Base-by-base conservation (phyloP, 64 coral and sea anemone species). In the Astreopora myriophthalma region DNA sequence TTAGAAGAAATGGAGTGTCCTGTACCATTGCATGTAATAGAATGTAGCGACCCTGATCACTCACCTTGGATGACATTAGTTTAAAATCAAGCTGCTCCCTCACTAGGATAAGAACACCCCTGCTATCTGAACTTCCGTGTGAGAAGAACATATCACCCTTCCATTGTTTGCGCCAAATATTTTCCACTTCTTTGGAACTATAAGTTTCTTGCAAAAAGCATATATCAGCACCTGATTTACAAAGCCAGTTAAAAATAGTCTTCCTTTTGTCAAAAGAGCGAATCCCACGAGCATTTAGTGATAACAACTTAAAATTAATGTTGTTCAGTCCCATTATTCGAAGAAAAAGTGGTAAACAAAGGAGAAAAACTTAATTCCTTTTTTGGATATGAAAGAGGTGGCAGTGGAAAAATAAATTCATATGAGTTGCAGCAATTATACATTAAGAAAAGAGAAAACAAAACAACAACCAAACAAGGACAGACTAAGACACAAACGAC, bases 111-210 rank as follows among this genome's bases (percentile, higher is more conserved):
- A 92, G 69, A 19, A 80, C 67, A 14, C 69, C 79, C 71, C 72
- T 74, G 30, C 69, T 66, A 60, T 92, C 79, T 52, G 70, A 73
- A 16, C 77, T 76, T 22, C 90, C 90, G 28, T 92, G 90, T 6
- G 39, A 73, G 34, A 73, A 72, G 37, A 44, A 64, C 48, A 92
- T 36, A 19, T 92, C 63, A 36, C 80, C 90, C 61, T 62, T 74
- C 40, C 51, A 76, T 24, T 55, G 67, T 35, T 87, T 36, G 30
- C 36, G n/a, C 85, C 66, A 73, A n/a, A 44, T 72, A 69, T 87
- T 73, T 87, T 87, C 68, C 7, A 44, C 34, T 28, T 87, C 85
- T 73, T 27, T 22, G 22, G 67, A 26, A 73, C 85, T 71, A 73
- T 60, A 57, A 34, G 68, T 55, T 69, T 87, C 85, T 73, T 72